These are phyloP conservation scores for Hippocampus mohnikei DNA, from an alignment of 2,113 vertebrate genomes.

Conservation along the genomic window DNA sequence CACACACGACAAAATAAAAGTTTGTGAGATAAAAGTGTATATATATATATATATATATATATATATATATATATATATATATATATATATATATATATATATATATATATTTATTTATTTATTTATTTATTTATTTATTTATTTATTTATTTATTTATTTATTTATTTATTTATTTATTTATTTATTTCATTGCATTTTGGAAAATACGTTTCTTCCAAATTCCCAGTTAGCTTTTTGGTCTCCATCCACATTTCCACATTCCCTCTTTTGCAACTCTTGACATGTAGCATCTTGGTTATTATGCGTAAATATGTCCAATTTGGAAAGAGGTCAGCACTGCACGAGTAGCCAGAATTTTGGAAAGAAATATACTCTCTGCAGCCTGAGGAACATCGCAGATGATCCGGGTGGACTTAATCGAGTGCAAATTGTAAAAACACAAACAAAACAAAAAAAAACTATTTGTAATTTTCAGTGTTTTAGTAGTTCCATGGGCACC, in stretches of 20 bases:
- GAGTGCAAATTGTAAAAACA: constrained; percentile 60
- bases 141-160: no score
- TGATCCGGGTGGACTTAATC: constrained; percentile 52
- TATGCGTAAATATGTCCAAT: constrained; percentile 25
- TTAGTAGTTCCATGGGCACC: constrained; percentile 57
- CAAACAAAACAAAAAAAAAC: constrained; percentile 12
- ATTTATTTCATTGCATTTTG: no score
- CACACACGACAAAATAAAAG: background rate
- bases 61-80: no score
- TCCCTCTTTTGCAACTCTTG: background rate
- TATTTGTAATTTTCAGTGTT: constrained; percentile 68
- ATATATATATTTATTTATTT: no score
- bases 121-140: no score
- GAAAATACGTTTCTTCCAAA: no score
- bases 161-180: no score
- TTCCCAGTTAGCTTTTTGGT: background rate
- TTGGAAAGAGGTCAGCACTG: constrained; percentile 31
- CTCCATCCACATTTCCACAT: background rate
- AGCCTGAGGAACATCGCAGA: constrained; percentile 38
- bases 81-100: no score
- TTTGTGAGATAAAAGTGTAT: no score
- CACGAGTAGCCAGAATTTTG: constrained; percentile 31
- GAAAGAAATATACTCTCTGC: constrained; percentile 23
- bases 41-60: no score
- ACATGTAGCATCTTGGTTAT: constrained; percentile 11